phyloP scores from a whole-genome alignment of 2,113 vertebrate genomes.

The Channa argus region DNA sequence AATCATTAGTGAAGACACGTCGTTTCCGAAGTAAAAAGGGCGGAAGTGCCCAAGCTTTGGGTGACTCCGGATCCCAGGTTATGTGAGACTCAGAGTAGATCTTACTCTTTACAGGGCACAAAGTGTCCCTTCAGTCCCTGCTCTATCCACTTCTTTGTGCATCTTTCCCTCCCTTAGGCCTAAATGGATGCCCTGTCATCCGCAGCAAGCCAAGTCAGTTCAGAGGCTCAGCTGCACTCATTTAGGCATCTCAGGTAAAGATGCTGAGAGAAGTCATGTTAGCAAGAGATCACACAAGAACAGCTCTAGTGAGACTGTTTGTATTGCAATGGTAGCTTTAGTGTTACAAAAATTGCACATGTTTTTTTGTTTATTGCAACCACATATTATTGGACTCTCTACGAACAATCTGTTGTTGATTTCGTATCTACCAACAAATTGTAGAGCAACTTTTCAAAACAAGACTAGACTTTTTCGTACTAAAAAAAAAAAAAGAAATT shows the following conservation, averaged over 20 bases:
- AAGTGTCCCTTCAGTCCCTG: slow-evolving; percentile 79
- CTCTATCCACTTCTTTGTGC: slow-evolving; percentile 77
- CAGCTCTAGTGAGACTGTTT: background rate
- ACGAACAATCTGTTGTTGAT: too few relatives aligned
- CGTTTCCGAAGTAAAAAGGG: slow-evolving; percentile 69
- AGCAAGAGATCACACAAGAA: slow-evolving; percentile 5
- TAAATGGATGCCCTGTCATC: slow-evolving; percentile 81
- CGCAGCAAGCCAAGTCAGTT: slow-evolving; percentile 61
- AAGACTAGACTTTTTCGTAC: background rate
- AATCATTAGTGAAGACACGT: slow-evolving; percentile 78
- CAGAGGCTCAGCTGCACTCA: slow-evolving; percentile 71
- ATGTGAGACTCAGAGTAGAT: slow-evolving; percentile 62
- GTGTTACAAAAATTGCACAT: too few relatives aligned
- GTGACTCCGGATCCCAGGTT: slow-evolving; percentile 77
- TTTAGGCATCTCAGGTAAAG: slow-evolving; percentile 60
- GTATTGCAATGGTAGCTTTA: too few relatives aligned
- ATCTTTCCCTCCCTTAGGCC: slow-evolving; percentile 47
- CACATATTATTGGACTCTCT: too few relatives aligned
- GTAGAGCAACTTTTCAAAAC: background rate
- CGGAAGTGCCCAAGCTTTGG: slow-evolving; percentile 71
- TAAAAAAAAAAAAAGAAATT: too few relatives aligned
- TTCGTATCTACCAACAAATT: too few relatives aligned
- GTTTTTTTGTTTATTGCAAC: too few relatives aligned
- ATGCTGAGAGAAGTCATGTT: slow-evolving; percentile 25
- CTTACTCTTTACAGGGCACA: slow-evolving; percentile 71